A percentile compares a stretch with the other conserved stretches of the same genome.
These are phyloP conservation scores for Drosophila affinis DNA, from an alignment of 2,888 invertebrate species.

Conservation along the genomic window DNA sequence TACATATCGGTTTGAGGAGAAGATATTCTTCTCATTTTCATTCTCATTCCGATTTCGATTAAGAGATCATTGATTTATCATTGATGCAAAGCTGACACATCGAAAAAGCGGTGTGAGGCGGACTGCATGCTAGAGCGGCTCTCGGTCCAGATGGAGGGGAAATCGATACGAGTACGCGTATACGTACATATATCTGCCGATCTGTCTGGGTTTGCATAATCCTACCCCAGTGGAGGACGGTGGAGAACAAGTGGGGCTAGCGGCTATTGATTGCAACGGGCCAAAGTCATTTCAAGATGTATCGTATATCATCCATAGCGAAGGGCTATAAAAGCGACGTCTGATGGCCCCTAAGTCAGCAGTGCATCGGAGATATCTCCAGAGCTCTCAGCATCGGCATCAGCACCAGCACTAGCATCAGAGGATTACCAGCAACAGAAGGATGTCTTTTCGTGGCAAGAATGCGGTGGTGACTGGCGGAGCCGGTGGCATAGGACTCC, in stretches of 20 bases:
- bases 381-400: conserved; percentile 26
- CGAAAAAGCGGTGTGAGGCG: conserved; percentile 58
- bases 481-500: conserved; percentile 82
- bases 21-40: not conserved
- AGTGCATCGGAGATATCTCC: conserved; percentile 17
- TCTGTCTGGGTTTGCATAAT: conserved; percentile 62
- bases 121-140: conserved; percentile 58
- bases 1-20: not conserved
- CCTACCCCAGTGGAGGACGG: conserved; percentile 43
- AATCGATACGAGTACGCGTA: conserved; percentile 47
- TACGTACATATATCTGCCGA: not conserved
- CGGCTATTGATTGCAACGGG: conserved; percentile 61
- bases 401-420: conserved; percentile 4
- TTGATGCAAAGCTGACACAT: conserved; percentile 46
- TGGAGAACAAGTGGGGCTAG: conserved; percentile 33
- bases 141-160: conserved; percentile 38
- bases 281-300: conserved; percentile 47
- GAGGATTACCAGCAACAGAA: conserved; percentile 4
- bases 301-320: conserved; percentile 59
- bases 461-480: conserved; percentile 83
- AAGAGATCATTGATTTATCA: conserved; percentile 30
- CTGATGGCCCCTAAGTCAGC: conserved; percentile 13
- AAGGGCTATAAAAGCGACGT: conserved; percentile 36
- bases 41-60: not conserved
- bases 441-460: conserved; percentile 81